These are phyloP conservation scores for Mystacides longicornis DNA, from an alignment of 2,888 invertebrate genomes.

Conservation along the genomic window DNA sequence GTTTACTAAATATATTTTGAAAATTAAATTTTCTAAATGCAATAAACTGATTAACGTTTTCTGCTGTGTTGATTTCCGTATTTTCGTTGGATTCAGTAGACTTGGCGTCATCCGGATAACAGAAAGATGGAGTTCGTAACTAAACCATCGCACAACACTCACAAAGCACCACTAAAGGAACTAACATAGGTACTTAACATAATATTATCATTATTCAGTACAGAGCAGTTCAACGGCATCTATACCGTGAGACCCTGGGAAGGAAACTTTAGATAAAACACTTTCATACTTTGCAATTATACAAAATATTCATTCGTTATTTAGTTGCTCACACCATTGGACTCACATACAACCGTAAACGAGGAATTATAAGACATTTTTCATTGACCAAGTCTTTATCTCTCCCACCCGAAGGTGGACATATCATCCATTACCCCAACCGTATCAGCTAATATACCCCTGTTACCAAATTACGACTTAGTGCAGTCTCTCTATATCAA, in stretches of 20 bases:
- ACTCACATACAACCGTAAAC: background rate
- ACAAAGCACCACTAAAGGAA: slow-evolving; percentile 1
- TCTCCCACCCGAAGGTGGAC: background rate
- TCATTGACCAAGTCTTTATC: background rate
- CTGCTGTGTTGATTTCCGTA: too few relatives aligned
- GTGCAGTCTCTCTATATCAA: background rate
- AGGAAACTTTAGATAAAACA: background rate
- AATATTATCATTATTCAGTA: background rate
- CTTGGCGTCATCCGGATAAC: too few relatives aligned
- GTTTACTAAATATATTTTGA: too few relatives aligned
- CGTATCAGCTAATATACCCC: too few relatives aligned
- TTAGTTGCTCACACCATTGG: background rate
- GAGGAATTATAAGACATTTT: background rate
- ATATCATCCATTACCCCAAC: background rate
- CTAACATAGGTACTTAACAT: background rate
- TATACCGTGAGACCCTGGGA: background rate
- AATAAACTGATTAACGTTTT: too few relatives aligned
- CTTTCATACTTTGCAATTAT: background rate
- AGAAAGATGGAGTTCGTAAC: too few relatives aligned
- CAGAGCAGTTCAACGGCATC: too few relatives aligned
- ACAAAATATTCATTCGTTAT: background rate
- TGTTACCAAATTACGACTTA: background rate
- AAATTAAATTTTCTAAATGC: too few relatives aligned
- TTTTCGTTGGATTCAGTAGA: too few relatives aligned
- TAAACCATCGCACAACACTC: background rate